Percentiles rank a stretch among this genome's conserved stretches.
Conservation (phyloP, 2,113 vertebrate species). For the Piprites chloris region DNA sequence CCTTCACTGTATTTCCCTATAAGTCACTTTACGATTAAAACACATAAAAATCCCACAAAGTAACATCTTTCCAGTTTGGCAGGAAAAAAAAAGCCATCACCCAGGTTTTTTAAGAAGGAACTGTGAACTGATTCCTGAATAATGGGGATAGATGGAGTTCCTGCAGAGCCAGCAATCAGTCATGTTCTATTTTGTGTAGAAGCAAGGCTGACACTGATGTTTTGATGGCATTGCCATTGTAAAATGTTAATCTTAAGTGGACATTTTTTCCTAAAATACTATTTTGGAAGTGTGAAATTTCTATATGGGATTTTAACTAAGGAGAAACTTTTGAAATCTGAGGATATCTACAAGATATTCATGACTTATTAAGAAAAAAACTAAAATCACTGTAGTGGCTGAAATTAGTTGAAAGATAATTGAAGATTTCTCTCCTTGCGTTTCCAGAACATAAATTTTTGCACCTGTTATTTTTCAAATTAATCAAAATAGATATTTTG, state of each 20-base stretch:
- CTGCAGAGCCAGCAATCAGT: background rate
- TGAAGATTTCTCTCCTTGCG: background rate
- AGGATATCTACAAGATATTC: background rate
- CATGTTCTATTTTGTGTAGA: background rate
- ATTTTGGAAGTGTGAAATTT: background rate
- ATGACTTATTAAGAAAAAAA: background rate
- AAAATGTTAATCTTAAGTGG: background rate
- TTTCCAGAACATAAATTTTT: background rate
- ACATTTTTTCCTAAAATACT: background rate
- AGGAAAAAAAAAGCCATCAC: background rate
- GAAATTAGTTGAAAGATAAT: background rate
- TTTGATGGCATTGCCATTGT: background rate
- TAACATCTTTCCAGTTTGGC: background rate
- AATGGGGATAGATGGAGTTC: background rate
- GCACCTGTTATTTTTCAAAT: background rate
- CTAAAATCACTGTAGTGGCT: background rate
- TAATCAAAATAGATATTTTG: background rate
- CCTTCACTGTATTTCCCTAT: background rate
- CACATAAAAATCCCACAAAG: background rate
- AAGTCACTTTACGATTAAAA: background rate
- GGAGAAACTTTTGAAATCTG: background rate
- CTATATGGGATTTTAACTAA: background rate
- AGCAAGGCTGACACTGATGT: background rate
- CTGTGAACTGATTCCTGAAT: background rate
- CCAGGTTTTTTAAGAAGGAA: background rate